Conservation (phyloP, 2,888 invertebrate species). For the Archips crataeganus region DNA sequence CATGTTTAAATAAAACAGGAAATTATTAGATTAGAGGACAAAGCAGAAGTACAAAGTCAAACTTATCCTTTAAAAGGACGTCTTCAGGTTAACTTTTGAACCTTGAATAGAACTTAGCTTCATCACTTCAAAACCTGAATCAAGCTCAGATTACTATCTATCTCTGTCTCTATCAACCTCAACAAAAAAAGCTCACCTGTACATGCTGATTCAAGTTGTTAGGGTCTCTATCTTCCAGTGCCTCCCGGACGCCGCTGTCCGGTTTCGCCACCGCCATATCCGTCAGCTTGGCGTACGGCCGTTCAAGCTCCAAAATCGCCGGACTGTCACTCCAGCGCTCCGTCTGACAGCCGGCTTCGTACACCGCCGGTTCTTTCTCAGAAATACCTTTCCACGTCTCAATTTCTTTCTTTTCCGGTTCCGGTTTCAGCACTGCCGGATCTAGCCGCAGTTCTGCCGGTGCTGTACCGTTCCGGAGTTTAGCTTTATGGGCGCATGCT, state of each 20-base stretch:
- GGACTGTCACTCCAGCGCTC: slow-evolving; percentile 13
- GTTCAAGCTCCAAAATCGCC: slow-evolving; percentile 13
- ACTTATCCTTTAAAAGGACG: too few relatives aligned
- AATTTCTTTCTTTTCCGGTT: slow-evolving; percentile 32
- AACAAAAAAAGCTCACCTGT: slow-evolving; percentile 80
- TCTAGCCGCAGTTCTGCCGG: slow-evolving; percentile 58
- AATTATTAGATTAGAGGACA: too few relatives aligned
- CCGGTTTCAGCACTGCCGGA: slow-evolving; percentile 52
- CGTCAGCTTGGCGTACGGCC: slow-evolving; percentile 6
- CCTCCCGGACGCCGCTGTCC: slow-evolving; percentile 72
- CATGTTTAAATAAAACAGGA: too few relatives aligned
- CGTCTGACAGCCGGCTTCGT: slow-evolving; percentile 17
- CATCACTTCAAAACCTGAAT: not conserved
- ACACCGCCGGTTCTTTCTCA: not conserved
- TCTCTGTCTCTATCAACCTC: not conserved
- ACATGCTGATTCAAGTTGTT: slow-evolving; percentile 89
- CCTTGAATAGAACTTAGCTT: too few relatives aligned
- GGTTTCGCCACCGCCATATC: slow-evolving; percentile 62
- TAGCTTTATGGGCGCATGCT: slow-evolving; percentile 64
- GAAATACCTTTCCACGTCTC: not conserved
- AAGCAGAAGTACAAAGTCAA: too few relatives aligned
- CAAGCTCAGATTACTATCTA: too few relatives aligned
- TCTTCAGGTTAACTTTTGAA: too few relatives aligned
- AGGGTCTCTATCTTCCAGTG: slow-evolving; percentile 90
- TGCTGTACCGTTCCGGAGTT: slow-evolving; percentile 60